Evolutionary conservation across 2,797 vertebrate species (phyloP).

Genomic region (Silurus lanzhouensis): DNA sequence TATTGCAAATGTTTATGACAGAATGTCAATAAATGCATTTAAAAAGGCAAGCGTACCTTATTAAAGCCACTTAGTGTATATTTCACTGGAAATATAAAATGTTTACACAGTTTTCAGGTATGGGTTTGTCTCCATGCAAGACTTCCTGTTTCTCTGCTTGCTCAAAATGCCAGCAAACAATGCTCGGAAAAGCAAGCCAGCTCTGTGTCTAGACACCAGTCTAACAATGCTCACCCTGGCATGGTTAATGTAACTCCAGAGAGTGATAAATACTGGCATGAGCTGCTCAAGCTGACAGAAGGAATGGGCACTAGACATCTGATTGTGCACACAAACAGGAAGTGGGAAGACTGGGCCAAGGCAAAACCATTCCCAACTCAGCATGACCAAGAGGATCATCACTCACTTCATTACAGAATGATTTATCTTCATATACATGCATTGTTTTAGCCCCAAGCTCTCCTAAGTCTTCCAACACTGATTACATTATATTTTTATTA

Average conservation of each 20-base stretch:
- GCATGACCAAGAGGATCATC: constrained; percentile 3
- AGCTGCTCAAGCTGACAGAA: constrained; percentile 12
- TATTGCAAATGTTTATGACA: neutral
- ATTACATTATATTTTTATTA: neutral
- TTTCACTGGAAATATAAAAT: neutral
- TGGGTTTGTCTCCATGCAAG: constrained; percentile 21
- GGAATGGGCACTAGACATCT: neutral
- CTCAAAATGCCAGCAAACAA: constrained; percentile 73
- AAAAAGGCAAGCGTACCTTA: neutral
- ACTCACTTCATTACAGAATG: neutral
- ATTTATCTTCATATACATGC: constrained; percentile 6
- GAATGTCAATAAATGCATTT: neutral
- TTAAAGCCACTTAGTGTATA: neutral
- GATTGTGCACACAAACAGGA: constrained; percentile 14
- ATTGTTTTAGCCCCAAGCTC: neutral
- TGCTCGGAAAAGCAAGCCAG: constrained; percentile 69
- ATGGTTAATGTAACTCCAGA: constrained; percentile 30
- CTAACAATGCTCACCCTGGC: constrained; percentile 53
- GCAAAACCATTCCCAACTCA: constrained; percentile 4
- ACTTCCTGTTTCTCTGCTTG: constrained; percentile 77
- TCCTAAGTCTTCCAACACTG: neutral
- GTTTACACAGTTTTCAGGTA: neutral
- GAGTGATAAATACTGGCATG: constrained; percentile 27
- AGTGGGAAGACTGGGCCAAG: neutral
- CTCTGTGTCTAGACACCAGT: constrained; percentile 71